Conservation (phyloP, 1,140 invertebrate species). For the Linepithema humile region DNA sequence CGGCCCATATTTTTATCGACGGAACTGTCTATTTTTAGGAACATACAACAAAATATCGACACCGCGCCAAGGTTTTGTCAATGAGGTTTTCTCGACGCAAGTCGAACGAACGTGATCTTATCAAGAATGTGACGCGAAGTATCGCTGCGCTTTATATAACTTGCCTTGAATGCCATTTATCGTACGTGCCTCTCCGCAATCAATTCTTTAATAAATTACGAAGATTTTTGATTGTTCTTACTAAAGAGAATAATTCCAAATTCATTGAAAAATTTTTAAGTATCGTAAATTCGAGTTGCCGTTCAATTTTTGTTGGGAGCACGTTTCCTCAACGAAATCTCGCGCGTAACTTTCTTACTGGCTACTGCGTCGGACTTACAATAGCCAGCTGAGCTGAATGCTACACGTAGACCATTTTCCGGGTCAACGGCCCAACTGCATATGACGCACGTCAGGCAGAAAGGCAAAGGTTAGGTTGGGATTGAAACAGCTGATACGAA, state of each 20-base stretch:
- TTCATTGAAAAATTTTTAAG: background rate
- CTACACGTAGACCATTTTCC: background rate
- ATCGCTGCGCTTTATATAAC: background rate
- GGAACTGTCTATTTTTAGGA: slow-evolving; percentile 68
- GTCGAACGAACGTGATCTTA: background rate
- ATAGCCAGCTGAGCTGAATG: slow-evolving; percentile 12
- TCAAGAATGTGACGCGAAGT: background rate
- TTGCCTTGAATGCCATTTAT: background rate
- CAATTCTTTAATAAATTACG: background rate
- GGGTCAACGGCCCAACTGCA: slow-evolving; percentile 22
- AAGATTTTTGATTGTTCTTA: background rate
- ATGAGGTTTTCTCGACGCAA: background rate
- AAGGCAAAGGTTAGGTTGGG: slow-evolving; percentile 41
- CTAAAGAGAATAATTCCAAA: background rate
- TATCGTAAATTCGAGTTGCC: background rate
- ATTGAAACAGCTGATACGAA: slow-evolving; percentile 47
- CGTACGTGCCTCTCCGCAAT: background rate
- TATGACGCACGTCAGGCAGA: slow-evolving; percentile 35
- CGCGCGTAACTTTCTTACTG: background rate
- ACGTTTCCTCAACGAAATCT: background rate
- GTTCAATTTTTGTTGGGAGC: background rate
- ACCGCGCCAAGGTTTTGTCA: background rate
- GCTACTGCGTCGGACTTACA: background rate
- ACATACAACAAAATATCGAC: slow-evolving; percentile 39
- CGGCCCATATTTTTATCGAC: slow-evolving; percentile 68